Evolutionary conservation across 1,140 invertebrate genomes (phyloP).

Genomic region (Calliphora vicina): DNA sequence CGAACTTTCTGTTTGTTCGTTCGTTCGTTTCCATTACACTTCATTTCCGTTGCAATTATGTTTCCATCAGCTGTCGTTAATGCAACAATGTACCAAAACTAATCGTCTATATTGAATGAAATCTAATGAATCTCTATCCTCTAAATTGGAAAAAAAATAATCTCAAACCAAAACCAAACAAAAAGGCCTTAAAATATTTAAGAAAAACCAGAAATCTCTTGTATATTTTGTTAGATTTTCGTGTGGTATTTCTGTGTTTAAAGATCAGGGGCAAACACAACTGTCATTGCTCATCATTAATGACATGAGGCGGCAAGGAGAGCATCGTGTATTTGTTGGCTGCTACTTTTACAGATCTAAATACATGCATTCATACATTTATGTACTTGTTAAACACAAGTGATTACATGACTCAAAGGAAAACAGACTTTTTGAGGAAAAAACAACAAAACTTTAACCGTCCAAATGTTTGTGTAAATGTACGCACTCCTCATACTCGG

Average conservation of each 20-base stretch:
- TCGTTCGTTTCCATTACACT: neutral
- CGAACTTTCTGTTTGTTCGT: neutral
- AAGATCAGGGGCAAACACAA: neutral
- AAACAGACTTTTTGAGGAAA: neutral
- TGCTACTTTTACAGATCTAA: neutral
- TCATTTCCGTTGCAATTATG: slow-evolving; percentile 5
- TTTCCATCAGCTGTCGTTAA: neutral
- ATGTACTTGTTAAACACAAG: neutral
- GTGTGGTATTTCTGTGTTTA: neutral
- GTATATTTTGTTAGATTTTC: too few species aligned
- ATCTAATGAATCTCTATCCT: too few species aligned
- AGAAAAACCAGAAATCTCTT: neutral
- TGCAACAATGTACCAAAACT: neutral
- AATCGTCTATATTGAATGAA: neutral
- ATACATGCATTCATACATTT: neutral
- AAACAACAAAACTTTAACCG: neutral
- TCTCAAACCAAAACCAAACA: neutral
- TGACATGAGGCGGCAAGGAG: neutral
- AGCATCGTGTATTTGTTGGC: neutral
- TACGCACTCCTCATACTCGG: too few species aligned
- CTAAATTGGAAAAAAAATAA: neutral
- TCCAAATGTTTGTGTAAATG: neutral
- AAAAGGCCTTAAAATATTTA: neutral
- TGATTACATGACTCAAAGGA: neutral
- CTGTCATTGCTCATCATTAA: neutral